Evolutionary conservation across 2,888 invertebrate species (phyloP).

Genomic region (Spatulosminthurus flaviceps): DNA sequence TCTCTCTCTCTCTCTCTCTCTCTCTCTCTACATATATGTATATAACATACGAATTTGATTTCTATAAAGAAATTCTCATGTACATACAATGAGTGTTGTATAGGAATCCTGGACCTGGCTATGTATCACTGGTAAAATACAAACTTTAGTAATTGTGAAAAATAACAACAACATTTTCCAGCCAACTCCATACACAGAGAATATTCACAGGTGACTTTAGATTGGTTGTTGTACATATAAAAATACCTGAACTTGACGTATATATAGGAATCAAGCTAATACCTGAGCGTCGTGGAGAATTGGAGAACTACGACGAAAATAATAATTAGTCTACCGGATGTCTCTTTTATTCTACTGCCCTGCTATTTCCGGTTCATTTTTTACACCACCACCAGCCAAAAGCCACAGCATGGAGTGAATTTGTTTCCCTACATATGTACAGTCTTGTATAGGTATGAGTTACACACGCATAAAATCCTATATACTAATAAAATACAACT

Average conservation of each 20-base stretch:
- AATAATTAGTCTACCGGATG: slow-evolving; percentile 50
- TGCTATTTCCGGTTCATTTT: slow-evolving; percentile 51
- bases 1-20: slow-evolving; percentile 3
- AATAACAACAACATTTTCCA: no score
- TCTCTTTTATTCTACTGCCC: slow-evolving; percentile 51
- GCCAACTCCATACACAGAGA: no score
- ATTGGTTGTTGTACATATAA: no score
- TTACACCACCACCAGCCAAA: slow-evolving; percentile 34
- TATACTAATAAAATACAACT: not conserved
- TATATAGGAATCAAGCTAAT: not conserved
- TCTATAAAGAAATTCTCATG: no score
- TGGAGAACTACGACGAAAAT: slow-evolving; percentile 50
- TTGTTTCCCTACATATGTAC: not conserved
- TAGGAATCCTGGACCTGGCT: no score
- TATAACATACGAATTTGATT: no score
- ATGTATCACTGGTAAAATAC: no score
- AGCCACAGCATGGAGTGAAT: slow-evolving; percentile 22
- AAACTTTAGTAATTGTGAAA: no score
- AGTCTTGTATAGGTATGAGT: not conserved
- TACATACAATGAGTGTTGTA: no score
- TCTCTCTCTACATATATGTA: no score
- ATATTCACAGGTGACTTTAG: no score
- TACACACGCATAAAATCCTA: not conserved
- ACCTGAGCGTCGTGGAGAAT: slow-evolving; percentile 34
- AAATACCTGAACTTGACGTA: not conserved